A percentile compares a stretch with the other conserved stretches of the same genome.
Conservation (phyloP, 64 coral and sea anemone species). For the Orbicella faveolata region DNA sequence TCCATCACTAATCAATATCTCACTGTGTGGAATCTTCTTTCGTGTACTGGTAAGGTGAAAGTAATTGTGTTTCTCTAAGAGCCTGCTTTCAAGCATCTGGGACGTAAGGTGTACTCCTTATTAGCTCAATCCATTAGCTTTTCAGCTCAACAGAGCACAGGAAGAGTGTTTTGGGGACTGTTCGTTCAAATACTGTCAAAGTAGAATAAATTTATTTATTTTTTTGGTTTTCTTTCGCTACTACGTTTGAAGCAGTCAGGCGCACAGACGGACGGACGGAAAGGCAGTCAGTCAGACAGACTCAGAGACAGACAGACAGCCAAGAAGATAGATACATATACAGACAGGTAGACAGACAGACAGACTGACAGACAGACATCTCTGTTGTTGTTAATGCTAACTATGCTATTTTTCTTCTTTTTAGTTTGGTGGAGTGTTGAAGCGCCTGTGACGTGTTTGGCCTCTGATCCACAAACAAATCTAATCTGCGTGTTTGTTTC, state of each 20-base stretch:
- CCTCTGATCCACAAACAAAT: constrained; percentile 53
- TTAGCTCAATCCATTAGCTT: too few species aligned
- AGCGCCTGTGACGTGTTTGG: constrained; percentile 33
- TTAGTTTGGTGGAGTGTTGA: constrained; percentile 75
- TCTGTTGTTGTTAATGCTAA: background rate
- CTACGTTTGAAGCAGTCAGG: background rate
- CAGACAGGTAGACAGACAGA: background rate
- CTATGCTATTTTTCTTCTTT: background rate
- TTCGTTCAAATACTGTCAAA: too few species aligned
- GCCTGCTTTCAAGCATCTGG: too few species aligned
- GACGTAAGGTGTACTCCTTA: too few species aligned
- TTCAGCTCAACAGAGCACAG: too few species aligned
- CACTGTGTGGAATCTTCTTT: constrained; percentile 70
- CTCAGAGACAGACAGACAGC: background rate
- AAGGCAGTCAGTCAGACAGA: background rate
- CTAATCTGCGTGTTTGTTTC: constrained; percentile 54
- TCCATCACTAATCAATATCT: constrained; percentile 55
- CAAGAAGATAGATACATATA: background rate
- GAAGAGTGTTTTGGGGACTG: too few species aligned
- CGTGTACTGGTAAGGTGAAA: constrained; percentile 50
- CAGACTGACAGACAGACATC: background rate
- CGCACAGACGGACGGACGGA: background rate
- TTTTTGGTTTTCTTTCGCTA: too few species aligned
- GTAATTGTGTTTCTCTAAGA: background rate
- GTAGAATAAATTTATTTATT: too few species aligned